Base-by-base conservation (phyloP, 2,113 vertebrate species). In the Gnathonemus longibarbis region DNA sequence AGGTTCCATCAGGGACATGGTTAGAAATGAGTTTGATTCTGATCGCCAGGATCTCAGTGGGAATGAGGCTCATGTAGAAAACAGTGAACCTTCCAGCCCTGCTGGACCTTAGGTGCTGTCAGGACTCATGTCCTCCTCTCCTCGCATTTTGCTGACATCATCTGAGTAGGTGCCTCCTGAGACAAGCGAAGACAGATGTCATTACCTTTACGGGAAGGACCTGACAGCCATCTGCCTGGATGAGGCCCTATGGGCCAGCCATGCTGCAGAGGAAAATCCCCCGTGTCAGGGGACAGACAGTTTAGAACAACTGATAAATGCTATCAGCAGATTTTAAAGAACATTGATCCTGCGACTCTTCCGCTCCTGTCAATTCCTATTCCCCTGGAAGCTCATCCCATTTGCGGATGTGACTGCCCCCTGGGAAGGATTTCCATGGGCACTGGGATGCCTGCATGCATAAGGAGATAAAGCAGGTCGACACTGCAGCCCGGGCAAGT, bases 251-350 rank as follows among this genome's bases (percentile, higher is more conserved):
- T 0, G 49, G 85, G 50, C 27, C 31, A 19, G 21, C 15, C 15
- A 2, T 53, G 27, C 5, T 27, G 48, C 31, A 7, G n/a, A 53
- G 85, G 49, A 17, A 56, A 87, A 46, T 87, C 50, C 53, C 39
- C 42, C 2, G 8, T 39, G n/a, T 21, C 19, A 66, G 56, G 56
- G 35, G 35, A 45, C 31, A 21, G 86, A 88, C 39, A 66, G 27
- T 66, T 88, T 46, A n/a, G 39, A 35, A 39, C 19, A 27, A 88
- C 19, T 48, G 56, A 88, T 66, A 19, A 66, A 58, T 9, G 6
- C 35, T 45, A 88, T 88, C 56, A 66, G 87, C 87, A 66, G 19
- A 62, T 88, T 62, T 2, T 62, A 88, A 88, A 88, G 39, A 39
- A 56, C 56, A 88, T 42, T 24, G 53, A 88, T 88, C 27, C 56